Conservation (phyloP, 30 jellyfish, hydroid and myxozoan genomes). For the Pseudorhiza aurosa region DNA sequence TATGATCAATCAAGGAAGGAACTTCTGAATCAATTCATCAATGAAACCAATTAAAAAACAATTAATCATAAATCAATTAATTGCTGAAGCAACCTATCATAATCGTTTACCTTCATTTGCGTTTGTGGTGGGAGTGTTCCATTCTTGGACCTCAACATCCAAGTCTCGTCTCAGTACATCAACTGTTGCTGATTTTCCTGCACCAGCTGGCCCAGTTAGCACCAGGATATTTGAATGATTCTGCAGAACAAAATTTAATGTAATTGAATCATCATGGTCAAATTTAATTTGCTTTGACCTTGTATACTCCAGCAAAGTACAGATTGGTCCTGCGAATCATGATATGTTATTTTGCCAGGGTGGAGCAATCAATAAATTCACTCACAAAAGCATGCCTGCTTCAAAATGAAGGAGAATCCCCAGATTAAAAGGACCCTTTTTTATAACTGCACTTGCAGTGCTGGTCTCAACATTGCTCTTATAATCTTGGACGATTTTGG, state of each 20-base stretch:
- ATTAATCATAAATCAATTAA: background rate
- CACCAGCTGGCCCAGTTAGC: conserved; percentile 94
- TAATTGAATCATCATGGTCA: too few species aligned
- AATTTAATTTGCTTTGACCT: too few species aligned
- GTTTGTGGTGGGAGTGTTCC: conserved; percentile 84
- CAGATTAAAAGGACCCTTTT: too few species aligned
- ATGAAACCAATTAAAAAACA: background rate
- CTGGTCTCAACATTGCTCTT: too few species aligned
- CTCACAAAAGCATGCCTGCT: too few species aligned
- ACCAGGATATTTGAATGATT: conserved; percentile 59
- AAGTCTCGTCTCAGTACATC: conserved; percentile 64
- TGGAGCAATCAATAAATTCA: too few species aligned
- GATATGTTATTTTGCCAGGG: too few species aligned
- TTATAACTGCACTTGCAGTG: too few species aligned
- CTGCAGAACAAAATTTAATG: conserved; percentile 36
- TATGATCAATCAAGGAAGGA: background rate
- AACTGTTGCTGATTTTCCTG: conserved; percentile 91
- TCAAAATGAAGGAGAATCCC: too few species aligned
- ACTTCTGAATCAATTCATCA: background rate
- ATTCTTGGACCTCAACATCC: conserved; percentile 68
- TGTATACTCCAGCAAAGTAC: too few species aligned
- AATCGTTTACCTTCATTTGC: conserved; percentile 34
- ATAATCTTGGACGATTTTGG: too few species aligned
- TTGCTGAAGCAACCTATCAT: background rate
- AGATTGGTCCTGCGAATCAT: too few species aligned